Conservation (phyloP, 2,113 vertebrate species). For the Onychostruthus taczanowskii region DNA sequence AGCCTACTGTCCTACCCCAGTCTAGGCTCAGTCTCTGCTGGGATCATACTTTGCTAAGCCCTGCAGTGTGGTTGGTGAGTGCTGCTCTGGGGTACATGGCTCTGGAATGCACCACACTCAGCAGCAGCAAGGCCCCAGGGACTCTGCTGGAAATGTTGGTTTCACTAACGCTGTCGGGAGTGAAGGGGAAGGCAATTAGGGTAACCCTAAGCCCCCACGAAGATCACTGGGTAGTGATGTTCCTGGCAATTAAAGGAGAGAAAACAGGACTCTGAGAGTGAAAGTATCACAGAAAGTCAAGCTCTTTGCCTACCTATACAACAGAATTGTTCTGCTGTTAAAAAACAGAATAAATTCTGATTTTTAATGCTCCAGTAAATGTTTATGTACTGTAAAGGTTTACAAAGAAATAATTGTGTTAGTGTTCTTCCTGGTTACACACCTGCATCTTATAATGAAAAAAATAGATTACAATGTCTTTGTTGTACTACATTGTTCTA, state of each 20-base stretch:
- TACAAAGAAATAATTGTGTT: background rate
- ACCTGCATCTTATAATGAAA: background rate
- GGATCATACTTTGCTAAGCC: background rate
- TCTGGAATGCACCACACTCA: background rate
- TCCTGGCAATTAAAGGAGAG: background rate
- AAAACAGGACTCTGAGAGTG: background rate
- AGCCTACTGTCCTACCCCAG: background rate
- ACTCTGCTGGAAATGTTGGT: background rate
- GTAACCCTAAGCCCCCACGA: background rate
- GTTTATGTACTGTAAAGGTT: background rate
- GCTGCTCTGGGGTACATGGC: background rate
- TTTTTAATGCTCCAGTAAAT: background rate
- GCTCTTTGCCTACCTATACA: background rate
- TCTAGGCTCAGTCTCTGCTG: background rate
- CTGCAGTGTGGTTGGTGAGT: background rate
- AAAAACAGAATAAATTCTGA: background rate
- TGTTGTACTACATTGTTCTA: background rate
- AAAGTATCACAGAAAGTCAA: background rate
- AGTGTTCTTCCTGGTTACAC: background rate
- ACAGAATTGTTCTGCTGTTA: background rate
- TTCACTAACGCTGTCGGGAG: background rate
- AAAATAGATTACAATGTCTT: background rate
- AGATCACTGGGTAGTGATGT: background rate
- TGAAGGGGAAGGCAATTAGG: background rate
- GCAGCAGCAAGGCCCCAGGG: background rate